phyloP scores from a whole-genome alignment of 2,797 vertebrate species.

The Harpia harpyja region DNA sequence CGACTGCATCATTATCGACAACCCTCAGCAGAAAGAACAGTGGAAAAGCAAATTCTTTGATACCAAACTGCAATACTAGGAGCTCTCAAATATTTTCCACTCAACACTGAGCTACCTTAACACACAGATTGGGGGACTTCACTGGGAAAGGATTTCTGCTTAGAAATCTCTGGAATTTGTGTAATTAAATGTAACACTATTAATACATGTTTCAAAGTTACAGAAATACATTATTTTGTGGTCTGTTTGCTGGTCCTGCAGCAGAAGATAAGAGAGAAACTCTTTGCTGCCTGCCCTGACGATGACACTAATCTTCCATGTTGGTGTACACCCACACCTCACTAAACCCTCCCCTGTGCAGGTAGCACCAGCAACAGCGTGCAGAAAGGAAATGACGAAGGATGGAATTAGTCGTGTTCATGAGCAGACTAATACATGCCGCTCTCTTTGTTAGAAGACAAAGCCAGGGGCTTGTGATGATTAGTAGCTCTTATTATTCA shows the following conservation, averaged over 20 bases:
- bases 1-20: fast-evolving
- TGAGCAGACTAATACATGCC: background rate
- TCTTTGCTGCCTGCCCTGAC: background rate
- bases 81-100: background rate
- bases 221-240: background rate
- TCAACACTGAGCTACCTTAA: background rate
- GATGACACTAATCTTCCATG: no score
- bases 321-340: background rate
- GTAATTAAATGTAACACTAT: fast-evolving
- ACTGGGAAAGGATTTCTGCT: background rate
- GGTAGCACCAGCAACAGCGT: fast-evolving
- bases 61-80: background rate
- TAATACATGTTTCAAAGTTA: background rate
- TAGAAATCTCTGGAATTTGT: background rate
- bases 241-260: background rate
- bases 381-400: fast-evolving
- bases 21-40: background rate
- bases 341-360: background rate
- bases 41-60: background rate
- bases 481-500: background rate
- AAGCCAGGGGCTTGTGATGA: background rate
- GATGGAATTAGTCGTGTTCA: background rate
- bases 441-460: background rate
- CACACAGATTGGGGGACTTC: background rate
- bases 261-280: background rate